Evolutionary conservation across 2,113 vertebrate genomes (phyloP), one percentile per base, ranked within the genome.

Genomic region (Cynopterus brachyotis): DNA sequence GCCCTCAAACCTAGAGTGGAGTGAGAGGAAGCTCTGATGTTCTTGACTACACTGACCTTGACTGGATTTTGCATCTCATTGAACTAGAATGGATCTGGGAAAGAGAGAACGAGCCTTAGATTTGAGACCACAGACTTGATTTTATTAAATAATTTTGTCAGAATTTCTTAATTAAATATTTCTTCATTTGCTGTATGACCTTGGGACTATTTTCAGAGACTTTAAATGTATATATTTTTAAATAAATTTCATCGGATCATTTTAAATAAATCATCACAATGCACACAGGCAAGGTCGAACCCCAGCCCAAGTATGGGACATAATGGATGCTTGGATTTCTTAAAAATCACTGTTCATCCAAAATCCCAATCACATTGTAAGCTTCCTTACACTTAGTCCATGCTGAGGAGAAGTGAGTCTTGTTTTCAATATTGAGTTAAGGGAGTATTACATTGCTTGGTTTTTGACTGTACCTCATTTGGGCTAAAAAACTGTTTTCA

Each of bases 301-400:
- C 0, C 6, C n/a, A 90, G 15, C 6, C 12, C 19, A 69, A 26
- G 9, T 9, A 9, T 19, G 2, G 8, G 12, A 19, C 1, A 13
- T 55, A 70, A 60, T 0, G 28, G 22, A 45, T 3, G 0, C 6
- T 32, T 84, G 55, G 26, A 60, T 50, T 76, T 90, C 10, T 62
- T 59, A 67, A 94, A 67, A 47, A 83, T 95, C 8, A 28, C 6
- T 40, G 69, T 73, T 53, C 19, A 64, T 15, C 22, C 2, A 2
- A 93, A 89, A 32, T 70, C 2, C 20, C 59, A 84, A 10, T 73
- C 8, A 84, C 12, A 79, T 3, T 35, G 24, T 5, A 85, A 86
- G 3, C 3, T 85, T 93, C 12, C 22, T 40, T 73, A 73, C 9
- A 66, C 0, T 35, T 50, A 9, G 12, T 37, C 9, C 5, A 40